phyloP scores from a whole-genome alignment of 64 coral and sea anemone genomes.

The Hydrozoanthus tunicans region DNA sequence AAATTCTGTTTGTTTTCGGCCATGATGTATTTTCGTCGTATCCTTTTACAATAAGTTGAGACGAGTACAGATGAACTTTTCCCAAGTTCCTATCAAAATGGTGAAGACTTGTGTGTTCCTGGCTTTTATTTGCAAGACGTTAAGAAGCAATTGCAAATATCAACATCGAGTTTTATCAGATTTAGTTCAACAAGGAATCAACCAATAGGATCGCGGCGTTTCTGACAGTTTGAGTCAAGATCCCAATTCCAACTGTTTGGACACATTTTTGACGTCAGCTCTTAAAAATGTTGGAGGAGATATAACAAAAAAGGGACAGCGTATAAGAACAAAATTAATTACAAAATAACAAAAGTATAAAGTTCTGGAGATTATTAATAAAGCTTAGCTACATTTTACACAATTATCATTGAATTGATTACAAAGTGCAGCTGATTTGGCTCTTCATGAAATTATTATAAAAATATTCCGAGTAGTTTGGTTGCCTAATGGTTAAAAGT shows the following conservation, averaged over 20 bases:
- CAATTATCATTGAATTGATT: too few relatives aligned
- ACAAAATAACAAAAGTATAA: too few relatives aligned
- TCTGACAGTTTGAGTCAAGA: not conserved
- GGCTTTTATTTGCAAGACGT: constrained; percentile 24
- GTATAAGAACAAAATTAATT: too few relatives aligned
- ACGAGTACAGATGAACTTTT: not conserved
- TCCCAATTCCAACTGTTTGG: not conserved
- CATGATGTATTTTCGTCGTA: not conserved
- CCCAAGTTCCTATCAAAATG: not conserved
- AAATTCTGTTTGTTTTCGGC: not conserved
- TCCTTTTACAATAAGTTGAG: not conserved
- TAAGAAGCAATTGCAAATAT: constrained; percentile 11
- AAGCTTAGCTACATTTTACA: too few relatives aligned
- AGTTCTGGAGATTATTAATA: too few relatives aligned
- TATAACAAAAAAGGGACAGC: too few relatives aligned
- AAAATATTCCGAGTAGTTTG: too few relatives aligned
- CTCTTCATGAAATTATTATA: too few relatives aligned
- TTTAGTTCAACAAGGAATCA: not conserved
- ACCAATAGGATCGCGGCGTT: constrained; percentile 14
- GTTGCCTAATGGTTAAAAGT: too few relatives aligned
- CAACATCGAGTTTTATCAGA: constrained; percentile 36
- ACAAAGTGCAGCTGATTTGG: too few relatives aligned
- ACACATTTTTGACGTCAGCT: not conserved
- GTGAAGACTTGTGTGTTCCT: not conserved
- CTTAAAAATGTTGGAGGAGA: not conserved